Conservation (phyloP, 1,140 invertebrate genomes). For the Aphidius ervi region DNA sequence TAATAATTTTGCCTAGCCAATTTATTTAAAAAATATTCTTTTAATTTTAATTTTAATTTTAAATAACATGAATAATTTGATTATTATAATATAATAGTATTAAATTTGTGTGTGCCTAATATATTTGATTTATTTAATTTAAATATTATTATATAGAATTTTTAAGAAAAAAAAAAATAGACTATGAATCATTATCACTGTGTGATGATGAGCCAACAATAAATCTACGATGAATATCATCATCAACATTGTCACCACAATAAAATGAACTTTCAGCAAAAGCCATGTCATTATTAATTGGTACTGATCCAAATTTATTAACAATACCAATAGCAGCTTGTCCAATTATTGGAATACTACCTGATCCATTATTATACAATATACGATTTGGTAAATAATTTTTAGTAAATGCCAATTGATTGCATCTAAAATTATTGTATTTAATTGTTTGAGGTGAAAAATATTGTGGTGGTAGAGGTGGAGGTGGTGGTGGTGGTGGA, state of each 20-base stretch:
- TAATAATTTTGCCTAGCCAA: not conserved
- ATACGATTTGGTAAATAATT: slow-evolving; percentile 36
- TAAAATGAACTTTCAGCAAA: slow-evolving; percentile 35
- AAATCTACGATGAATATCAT: slow-evolving; percentile 39
- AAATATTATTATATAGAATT: no score
- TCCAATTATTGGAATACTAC: slow-evolving; percentile 45
- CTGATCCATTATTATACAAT: slow-evolving; percentile 27
- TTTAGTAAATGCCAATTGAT: slow-evolving; percentile 36
- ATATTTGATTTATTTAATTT: no score
- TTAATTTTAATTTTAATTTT: no score
- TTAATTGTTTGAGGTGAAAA: slow-evolving; percentile 36
- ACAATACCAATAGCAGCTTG: slow-evolving; percentile 44
- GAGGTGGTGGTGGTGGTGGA: no score
- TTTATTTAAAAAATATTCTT: no score
- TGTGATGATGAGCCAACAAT: slow-evolving; percentile 36
- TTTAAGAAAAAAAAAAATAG: slow-evolving; percentile 6
- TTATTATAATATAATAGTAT: no score
- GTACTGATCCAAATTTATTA: slow-evolving; percentile 45
- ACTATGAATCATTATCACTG: slow-evolving; percentile 37
- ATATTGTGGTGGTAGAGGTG: slow-evolving; percentile 4
- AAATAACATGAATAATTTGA: no score
- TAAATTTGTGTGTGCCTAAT: no score
- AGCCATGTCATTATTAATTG: slow-evolving; percentile 35
- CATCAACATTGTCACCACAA: slow-evolving; percentile 31
- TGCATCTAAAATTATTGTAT: slow-evolving; percentile 42